phyloP scores from a whole-genome alignment of 2,113 vertebrate species.

The Dasyprocta punctata region DNA sequence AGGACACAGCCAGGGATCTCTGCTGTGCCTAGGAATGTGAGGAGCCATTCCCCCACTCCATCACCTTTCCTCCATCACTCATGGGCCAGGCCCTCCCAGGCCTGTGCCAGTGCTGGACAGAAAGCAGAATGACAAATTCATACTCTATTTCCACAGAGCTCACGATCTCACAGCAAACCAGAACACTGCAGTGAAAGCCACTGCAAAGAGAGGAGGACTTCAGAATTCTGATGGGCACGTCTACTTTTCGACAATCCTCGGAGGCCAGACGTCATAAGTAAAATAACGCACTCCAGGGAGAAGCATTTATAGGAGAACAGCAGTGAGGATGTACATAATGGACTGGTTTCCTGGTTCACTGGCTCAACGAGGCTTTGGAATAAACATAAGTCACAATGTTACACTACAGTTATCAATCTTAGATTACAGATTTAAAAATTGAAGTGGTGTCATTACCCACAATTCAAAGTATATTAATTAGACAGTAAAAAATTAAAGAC shows the following conservation, averaged over 20 bases:
- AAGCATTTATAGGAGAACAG: background rate
- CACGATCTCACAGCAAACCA: background rate
- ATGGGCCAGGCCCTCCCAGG: fast-evolving
- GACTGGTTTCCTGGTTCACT: constrained; percentile 8
- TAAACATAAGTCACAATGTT: background rate
- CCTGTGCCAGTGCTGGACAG: background rate
- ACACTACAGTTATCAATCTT: background rate
- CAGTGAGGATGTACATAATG: background rate
- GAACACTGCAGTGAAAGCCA: background rate
- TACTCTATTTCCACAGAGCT: background rate
- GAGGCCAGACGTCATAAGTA: background rate
- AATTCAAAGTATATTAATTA: background rate
- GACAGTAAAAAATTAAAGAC: too few species aligned
- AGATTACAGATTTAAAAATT: background rate
- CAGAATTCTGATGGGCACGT: background rate
- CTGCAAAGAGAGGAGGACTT: background rate
- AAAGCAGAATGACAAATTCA: background rate
- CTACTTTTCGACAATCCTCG: background rate
- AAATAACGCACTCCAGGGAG: background rate
- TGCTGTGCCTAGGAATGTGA: background rate
- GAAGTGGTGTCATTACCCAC: background rate
- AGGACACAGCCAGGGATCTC: background rate
- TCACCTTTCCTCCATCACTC: background rate
- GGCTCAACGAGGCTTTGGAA: background rate
- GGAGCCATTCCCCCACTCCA: background rate